Percentiles rank a stretch among this genome's conserved stretches.
Evolutionary conservation across 1,140 invertebrate genomes (phyloP).

Genomic region (Pseudomyrmex gracilis): DNA sequence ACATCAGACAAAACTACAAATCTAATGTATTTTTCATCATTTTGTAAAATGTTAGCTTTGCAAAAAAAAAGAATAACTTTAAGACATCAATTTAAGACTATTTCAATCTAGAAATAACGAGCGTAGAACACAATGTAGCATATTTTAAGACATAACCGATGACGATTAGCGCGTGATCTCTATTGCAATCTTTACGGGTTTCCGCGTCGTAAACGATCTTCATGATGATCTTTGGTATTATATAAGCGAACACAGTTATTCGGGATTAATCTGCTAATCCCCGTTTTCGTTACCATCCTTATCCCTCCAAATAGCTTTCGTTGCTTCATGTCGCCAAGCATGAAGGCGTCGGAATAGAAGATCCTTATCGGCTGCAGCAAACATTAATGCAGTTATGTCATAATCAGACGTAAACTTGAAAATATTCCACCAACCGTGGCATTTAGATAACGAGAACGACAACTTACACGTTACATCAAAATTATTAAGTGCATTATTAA

Average conservation of each 20-base stretch:
- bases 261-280: slow-evolving; percentile 48
- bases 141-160: slow-evolving; percentile 23
- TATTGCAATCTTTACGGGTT: slow-evolving; percentile 36
- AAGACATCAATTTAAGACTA: background rate
- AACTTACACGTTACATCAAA: slow-evolving; percentile 22
- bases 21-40: too few relatives aligned
- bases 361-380: slow-evolving; percentile 6
- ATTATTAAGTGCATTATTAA: slow-evolving; percentile 46
- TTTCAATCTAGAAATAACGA: slow-evolving; percentile 5
- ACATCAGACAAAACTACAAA: too few relatives aligned
- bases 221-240: slow-evolving; percentile 14
- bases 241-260: slow-evolving; percentile 28
- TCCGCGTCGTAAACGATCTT: background rate
- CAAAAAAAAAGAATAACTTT: too few relatives aligned
- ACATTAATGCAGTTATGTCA: slow-evolving; percentile 9
- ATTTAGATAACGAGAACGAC: slow-evolving; percentile 30
- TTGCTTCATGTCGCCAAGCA: background rate
- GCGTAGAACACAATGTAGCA: slow-evolving; percentile 15
- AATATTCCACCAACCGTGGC: slow-evolving; percentile 14
- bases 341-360: background rate
- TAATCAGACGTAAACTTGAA: slow-evolving; percentile 10
- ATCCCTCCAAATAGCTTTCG: slow-evolving; percentile 22
- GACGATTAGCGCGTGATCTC: slow-evolving; percentile 32
- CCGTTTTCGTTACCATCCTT: slow-evolving; percentile 28
- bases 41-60: background rate